Base-by-base conservation (phyloP, 2,888 invertebrate species). In the Zonitis immaculata region DNA sequence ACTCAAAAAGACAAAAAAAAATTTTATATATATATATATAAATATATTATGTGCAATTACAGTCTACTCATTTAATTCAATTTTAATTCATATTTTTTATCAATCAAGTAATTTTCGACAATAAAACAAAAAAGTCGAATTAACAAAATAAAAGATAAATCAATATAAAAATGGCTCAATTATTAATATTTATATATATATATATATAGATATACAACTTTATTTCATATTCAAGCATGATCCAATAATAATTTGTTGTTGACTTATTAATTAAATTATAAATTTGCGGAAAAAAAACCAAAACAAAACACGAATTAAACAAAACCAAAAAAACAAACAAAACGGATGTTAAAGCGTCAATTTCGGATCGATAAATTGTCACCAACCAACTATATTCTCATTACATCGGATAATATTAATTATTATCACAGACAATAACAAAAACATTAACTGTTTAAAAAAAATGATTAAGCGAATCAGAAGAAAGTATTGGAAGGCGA, bases 1-100 rank as follows among this genome's bases (percentile, higher is more conserved):
- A n/a, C n/a, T 9, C 28, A 46, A 39, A 51, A 52, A 47, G 39
- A 52, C 43, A 52, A 46, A 50, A n/a, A n/a, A n/a, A n/a, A n/a
- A n/a, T n/a, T n/a, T n/a, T n/a, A n/a, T n/a, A n/a, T n/a, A n/a
- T n/a, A n/a, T n/a, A n/a, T n/a, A n/a, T n/a, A n/a, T n/a, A n/a
- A n/a, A n/a, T n/a, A n/a, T n/a, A n/a, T n/a, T n/a, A n/a, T 54
- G 54, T 54, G 54, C 54, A 54, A 51, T 42, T 44, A 54, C 22
- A 20, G 28, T 46, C 46, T 30, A 20, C 42, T 32, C 32, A 8
- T 32, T 12, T n/a, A n/a, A n/a, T 25, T n/a, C 14, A 14, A 7
- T 32, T 14, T 14, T 1, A 25, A 25, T 25, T 25, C 6, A 8
- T 7, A 32, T 32, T 32, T 27, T 27, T 32, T 8, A 14, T 32